phyloP scores from a whole-genome alignment of 1,140 invertebrate species.

The Heliconius eleuchia region DNA sequence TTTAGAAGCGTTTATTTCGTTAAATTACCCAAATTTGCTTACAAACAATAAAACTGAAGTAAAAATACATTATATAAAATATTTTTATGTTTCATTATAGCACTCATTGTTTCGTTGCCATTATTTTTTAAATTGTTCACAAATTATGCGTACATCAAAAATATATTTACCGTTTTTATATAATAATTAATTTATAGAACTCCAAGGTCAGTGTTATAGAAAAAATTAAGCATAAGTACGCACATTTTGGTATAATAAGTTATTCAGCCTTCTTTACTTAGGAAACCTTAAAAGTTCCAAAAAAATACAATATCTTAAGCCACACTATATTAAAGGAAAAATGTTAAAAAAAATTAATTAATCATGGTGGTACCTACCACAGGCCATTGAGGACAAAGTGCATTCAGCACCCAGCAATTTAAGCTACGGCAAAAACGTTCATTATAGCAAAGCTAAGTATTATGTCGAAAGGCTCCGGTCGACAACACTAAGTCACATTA shows the following conservation, averaged over 20 bases:
- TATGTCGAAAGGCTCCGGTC: conserved; percentile 3
- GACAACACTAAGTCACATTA: conserved; percentile 17
- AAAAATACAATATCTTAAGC: neutral
- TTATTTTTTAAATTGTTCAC: conserved; percentile 4
- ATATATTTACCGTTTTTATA: neutral
- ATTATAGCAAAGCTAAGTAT: neutral
- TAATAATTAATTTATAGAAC: neutral
- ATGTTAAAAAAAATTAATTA: too few relatives aligned
- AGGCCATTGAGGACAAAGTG: conserved; percentile 5
- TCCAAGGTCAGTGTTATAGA: neutral
- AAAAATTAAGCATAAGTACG: too few relatives aligned
- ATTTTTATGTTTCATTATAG: neutral
- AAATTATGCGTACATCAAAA: neutral
- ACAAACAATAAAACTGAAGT: conserved; percentile 1
- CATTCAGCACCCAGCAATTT: conserved; percentile 5
- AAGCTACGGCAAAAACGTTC: conserved; percentile 1
- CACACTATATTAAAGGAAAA: neutral
- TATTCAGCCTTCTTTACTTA: too few relatives aligned
- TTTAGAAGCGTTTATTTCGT: neutral
- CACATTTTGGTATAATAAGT: too few relatives aligned
- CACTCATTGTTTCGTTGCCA: neutral
- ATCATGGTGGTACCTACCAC: neutral
- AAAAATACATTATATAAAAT: neutral
- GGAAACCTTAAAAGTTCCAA: neutral
- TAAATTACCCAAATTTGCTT: conserved; percentile 7